phyloP scores from a whole-genome alignment of 2,113 vertebrate species.

The Entosphenus tridentatus region DNA sequence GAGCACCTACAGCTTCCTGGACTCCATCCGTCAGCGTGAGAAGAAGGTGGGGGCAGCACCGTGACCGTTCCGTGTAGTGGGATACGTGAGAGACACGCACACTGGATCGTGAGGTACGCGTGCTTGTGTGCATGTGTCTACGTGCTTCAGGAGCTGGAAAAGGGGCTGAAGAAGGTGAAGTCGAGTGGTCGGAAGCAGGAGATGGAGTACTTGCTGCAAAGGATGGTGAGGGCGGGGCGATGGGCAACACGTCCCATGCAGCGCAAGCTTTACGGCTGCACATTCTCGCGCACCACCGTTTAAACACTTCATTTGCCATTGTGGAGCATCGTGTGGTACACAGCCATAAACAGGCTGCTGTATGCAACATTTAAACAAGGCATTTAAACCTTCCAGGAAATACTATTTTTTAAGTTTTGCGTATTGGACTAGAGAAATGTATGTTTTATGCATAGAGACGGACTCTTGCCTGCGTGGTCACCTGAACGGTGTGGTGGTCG shows the following conservation, averaged over 20 bases:
- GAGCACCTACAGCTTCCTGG: constrained; percentile 55
- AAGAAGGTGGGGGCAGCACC: constrained; percentile 26
- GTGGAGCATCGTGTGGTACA: neutral
- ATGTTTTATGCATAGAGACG: neutral
- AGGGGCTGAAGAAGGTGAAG: constrained; percentile 24
- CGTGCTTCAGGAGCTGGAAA: constrained; percentile 25
- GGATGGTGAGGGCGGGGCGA: constrained; percentile 19
- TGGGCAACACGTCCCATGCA: neutral
- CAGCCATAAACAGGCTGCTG: neutral
- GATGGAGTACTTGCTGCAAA: constrained; percentile 24
- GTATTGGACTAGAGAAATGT: too few species aligned
- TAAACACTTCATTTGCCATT: neutral
- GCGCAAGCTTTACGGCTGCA: too few species aligned
- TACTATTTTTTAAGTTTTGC: neutral
- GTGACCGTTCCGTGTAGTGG: neutral
- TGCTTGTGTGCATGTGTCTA: constrained; percentile 7
- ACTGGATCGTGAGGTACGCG: neutral
- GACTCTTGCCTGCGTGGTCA: neutral
- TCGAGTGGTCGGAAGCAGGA: constrained; percentile 18
- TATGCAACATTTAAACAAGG: neutral
- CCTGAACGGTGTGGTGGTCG: fast-evolving
- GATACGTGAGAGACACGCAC: too few species aligned
- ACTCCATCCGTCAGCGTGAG: constrained; percentile 37
- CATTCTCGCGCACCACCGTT: too few species aligned
- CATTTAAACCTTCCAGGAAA: neutral